Evolutionary conservation across 2,113 vertebrate species (phyloP), one percentile per base, ranked within the genome.

Genomic region (Barnardius zonarius): DNA sequence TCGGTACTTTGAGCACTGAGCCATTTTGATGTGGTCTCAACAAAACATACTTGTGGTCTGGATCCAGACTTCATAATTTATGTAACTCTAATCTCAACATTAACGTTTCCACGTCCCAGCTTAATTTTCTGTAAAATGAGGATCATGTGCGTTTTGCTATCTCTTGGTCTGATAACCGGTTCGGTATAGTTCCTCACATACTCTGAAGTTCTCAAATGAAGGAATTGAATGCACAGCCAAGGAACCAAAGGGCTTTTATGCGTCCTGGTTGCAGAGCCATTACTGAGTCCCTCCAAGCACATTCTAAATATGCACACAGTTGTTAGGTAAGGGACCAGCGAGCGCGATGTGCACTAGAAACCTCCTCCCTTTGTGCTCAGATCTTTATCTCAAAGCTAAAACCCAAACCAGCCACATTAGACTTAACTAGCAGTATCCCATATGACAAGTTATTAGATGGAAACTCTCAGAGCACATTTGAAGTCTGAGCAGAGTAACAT

Each of bases 41-140:
- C 66, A 94, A 90, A 92, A 93, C 93, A 89, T 95, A 83, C 77
- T 93, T 95, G 91, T 94, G 94, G 93, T 95, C 91, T 96, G 94
- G 81, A 95, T 66, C 39, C 81, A 89, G 95, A 73, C 52, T 94
- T 82, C 12, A 2, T 62, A 72, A 91, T 93, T 95, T 94, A 72
- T 91, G 91, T 89, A 91, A 82, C 83, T 83, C 86, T 95, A 85
- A 96, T 94, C 92, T 92, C 87, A 95, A 80, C 81, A 82, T 92
- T 76, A 95, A 89, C 83, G 15, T 92, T 94, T 75, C 88, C 67
- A 31, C 75, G 92, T 90, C 78, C 79, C 37, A 61, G 64, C 35
- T 74, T 92, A 92, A 67, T 78, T 90, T 94, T 90, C 74, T 74
- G 79, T 93, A 30, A 88, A 86, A 93, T 22, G 52, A 92, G 61